phyloP scores from a whole-genome alignment of 2,888 invertebrate species.

The Perdita meconis region DNA sequence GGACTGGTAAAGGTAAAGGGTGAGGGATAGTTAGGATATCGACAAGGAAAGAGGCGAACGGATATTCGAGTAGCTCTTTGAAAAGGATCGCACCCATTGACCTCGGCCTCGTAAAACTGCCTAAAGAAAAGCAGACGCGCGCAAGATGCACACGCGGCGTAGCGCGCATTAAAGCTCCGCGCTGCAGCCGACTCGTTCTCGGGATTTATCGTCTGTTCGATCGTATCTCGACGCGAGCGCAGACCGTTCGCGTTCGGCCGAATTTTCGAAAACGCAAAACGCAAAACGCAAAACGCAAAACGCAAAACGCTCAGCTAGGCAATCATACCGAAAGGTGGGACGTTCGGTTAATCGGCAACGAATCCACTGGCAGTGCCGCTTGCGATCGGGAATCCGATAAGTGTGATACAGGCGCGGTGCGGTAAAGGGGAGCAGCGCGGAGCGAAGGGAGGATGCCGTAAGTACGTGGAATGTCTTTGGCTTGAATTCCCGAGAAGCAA shows the following conservation, averaged over 20 bases:
- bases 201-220: constrained; percentile 15
- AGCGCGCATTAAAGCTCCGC: constrained; percentile 39
- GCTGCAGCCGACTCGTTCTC: constrained; percentile 15
- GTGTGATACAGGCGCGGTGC: constrained; percentile 31
- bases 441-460: constrained; percentile 65
- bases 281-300: constrained; percentile 1
- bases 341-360: constrained; percentile 67
- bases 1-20: constrained; percentile 35
- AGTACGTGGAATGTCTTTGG: constrained; percentile 74
- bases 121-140: constrained; percentile 77
- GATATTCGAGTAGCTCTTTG: constrained; percentile 77
- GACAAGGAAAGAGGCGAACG: constrained; percentile 28
- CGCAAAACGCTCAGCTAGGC: constrained; percentile 9
- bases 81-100: constrained; percentile 80
- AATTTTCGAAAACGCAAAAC: background rate
- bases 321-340: constrained; percentile 23
- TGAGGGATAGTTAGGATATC: too few relatives aligned
- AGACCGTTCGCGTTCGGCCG: constrained; percentile 18
- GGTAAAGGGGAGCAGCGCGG: constrained; percentile 14
- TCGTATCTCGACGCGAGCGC: background rate
- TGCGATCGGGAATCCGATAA: constrained; percentile 76
- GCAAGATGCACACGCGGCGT: constrained; percentile 53
- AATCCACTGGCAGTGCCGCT: constrained; percentile 66
- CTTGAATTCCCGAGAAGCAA: constrained; percentile 74
- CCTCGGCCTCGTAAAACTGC: constrained; percentile 76